Evolutionary conservation across 1,140 invertebrate genomes (phyloP), one percentile per base, ranked within the genome.

Genomic region (Aphaenogaster ashmeadi): DNA sequence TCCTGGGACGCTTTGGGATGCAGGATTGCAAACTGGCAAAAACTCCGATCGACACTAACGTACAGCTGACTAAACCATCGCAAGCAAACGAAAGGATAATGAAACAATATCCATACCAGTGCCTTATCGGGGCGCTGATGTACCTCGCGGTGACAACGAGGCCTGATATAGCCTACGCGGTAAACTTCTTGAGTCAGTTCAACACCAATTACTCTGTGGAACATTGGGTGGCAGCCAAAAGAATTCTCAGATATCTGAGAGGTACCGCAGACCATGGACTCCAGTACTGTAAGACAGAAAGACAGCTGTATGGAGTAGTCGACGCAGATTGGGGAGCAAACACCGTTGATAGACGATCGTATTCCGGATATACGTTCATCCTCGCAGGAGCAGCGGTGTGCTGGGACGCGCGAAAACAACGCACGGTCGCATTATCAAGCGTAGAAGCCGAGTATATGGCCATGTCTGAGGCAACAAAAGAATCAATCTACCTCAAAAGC

Each of bases 191-290:
- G 15, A 91, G 90, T 54, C 88, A 91, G 60, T 91, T 91, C 81
- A 91, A 90, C 52, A 74, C 84, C 44, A 89, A 88, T 83, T 87
- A 83, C 41, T 64, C 50, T n/a, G 69, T 41, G 27, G 56, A 62
- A 9, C 88, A 91, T 58, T 92, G 89, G 89, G 54, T 66, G 54
- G 80, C 78, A 52, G 87, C 89, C 13, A 93, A 91, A 69, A 67
- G 89, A 72, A 71, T 93, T 1, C 56, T 93, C 3, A 81, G 86
- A 69, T 93, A 92, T 67, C 64, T 93, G 54, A 92, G 90, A 62
- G 75, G 64, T 9, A 91, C 88, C 3, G 41, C n/a, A 44, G 54
- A 81, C 71, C 62, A 85, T 27, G 80, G 69, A 84, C 36, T 67
- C 0, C 44, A 4, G n/a, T 64, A 64, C n/a, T 5, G 75, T 13